Conservation (phyloP, 2,113 vertebrate genomes). For the Beaufortia kweichowensis region DNA sequence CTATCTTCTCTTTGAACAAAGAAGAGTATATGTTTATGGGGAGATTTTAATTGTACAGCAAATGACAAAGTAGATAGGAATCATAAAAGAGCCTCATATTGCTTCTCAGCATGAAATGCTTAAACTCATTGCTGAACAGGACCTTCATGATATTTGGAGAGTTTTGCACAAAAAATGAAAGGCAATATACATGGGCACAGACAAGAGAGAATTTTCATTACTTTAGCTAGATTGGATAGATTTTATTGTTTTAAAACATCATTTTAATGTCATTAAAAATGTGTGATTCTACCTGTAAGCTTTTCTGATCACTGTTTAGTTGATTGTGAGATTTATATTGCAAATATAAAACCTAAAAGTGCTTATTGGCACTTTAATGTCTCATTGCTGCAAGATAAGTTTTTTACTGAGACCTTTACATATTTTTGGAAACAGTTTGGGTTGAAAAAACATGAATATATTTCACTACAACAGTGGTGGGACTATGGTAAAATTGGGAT, state of each 20-base stretch:
- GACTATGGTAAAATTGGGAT: neutral
- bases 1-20: no score
- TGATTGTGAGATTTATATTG: no score
- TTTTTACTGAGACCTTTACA: neutral
- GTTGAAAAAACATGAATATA: no score
- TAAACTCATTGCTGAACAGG: neutral
- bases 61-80: no score
- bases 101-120: neutral
- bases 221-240: neutral
- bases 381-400: neutral
- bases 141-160: no score
- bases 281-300: no score
- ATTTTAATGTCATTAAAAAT: slow-evolving; percentile 1
- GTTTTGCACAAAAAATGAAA: neutral
- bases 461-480: neutral
- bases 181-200: neutral
- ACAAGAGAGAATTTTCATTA: neutral
- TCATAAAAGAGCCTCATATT: neutral
- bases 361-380: no score
- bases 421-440: neutral
- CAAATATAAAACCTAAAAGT: slow-evolving; percentile 1
- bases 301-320: no score
- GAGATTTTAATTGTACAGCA: no score
- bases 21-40: no score
- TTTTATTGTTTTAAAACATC: no score